Conservation (phyloP, 1,140 invertebrate genomes). For the Watersipora subatra region DNA sequence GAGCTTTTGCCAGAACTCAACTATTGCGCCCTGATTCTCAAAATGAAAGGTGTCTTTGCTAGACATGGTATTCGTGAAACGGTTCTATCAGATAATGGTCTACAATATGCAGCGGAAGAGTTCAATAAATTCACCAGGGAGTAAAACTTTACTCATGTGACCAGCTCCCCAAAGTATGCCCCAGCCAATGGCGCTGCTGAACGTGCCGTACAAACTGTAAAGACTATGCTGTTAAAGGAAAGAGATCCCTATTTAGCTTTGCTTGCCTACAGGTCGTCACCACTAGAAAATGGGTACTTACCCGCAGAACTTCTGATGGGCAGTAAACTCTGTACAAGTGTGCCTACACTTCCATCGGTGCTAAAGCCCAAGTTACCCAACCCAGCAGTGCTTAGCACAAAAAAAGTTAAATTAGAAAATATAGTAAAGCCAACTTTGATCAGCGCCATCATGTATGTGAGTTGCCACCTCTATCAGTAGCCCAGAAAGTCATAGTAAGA, state of each 20-base stretch:
- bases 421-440: too few species aligned
- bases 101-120: neutral
- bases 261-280: slow-evolving; percentile 9
- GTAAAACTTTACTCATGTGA: slow-evolving; percentile 14
- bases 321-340: slow-evolving; percentile 7
- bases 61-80: slow-evolving; percentile 9
- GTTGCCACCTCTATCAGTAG: too few species aligned
- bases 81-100: neutral
- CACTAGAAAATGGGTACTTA: slow-evolving; percentile 8
- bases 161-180: slow-evolving; percentile 14
- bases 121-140: slow-evolving; percentile 7
- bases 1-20: too few species aligned
- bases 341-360: slow-evolving; percentile 3
- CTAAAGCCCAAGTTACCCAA: slow-evolving; percentile 8
- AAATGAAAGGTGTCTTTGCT: slow-evolving; percentile 1
- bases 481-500: too few species aligned
- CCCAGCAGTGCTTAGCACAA: too few species aligned
- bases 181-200: slow-evolving; percentile 14
- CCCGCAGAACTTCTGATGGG: slow-evolving; percentile 15
- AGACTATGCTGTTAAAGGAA: slow-evolving; percentile 10
- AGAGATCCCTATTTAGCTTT: slow-evolving; percentile 13
- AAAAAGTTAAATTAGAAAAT: too few species aligned
- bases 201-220: slow-evolving; percentile 3
- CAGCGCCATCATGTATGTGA: too few species aligned
- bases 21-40: too few species aligned